These are phyloP conservation scores for Drosophila peninsularis DNA, from an alignment of 2,888 invertebrate genomes.

Conservation along the genomic window DNA sequence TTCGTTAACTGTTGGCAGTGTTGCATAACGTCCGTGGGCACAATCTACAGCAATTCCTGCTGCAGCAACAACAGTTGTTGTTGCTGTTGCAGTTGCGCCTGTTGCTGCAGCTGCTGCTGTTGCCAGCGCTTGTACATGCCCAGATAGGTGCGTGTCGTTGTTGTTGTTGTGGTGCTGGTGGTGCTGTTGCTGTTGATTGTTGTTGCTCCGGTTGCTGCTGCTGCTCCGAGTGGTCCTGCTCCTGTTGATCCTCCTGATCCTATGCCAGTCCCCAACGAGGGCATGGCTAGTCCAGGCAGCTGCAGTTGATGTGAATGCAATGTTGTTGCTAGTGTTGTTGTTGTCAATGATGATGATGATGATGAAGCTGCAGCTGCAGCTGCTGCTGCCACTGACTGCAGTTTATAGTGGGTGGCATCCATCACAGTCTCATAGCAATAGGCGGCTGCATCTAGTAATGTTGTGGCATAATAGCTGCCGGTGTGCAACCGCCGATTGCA, in stretches of 20 bases:
- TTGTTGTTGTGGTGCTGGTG: constrained; percentile 19
- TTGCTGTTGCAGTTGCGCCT: constrained; percentile 69
- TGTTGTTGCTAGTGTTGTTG: constrained; percentile 14
- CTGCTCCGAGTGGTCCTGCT: not conserved
- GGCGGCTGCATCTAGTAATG: constrained; percentile 61
- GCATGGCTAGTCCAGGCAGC: constrained; percentile 19
- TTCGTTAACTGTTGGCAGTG: constrained; percentile 26
- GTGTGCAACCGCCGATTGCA: constrained; percentile 21
- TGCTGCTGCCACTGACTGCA: constrained; percentile 30
- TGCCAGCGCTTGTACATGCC: constrained; percentile 74
- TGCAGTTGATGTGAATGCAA: constrained; percentile 32
- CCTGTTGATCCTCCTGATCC: constrained; percentile 23
- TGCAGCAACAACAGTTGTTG: constrained; percentile 67
- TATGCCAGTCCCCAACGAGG: not conserved
- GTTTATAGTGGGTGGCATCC: constrained; percentile 59
- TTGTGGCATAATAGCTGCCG: constrained; percentile 57
- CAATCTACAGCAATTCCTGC: constrained; percentile 60
- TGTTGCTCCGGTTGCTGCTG: constrained; percentile 14
- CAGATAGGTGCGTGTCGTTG: constrained; percentile 58
- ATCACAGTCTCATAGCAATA: constrained; percentile 72
- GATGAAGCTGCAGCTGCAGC: constrained; percentile 12
- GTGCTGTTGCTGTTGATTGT: constrained; percentile 20
- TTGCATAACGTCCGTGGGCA: constrained; percentile 18
- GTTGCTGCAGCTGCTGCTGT: constrained; percentile 72
- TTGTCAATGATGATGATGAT: constrained; percentile 11